phyloP scores from a whole-genome alignment of 2,797 vertebrate genomes.

The Esox masquinongy region DNA sequence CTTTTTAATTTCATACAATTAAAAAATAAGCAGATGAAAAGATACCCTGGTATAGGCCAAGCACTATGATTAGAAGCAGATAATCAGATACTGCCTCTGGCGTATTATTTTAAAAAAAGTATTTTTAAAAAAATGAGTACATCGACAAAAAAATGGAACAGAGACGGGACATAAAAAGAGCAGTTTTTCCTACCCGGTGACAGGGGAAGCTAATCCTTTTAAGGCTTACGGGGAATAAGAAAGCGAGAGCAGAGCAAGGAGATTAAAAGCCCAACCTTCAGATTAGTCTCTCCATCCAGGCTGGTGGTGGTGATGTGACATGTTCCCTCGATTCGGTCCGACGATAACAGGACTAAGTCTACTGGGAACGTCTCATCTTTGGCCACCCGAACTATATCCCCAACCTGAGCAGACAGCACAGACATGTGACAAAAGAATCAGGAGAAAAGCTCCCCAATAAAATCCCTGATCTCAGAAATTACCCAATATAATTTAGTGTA shows the following conservation, averaged over 20 bases:
- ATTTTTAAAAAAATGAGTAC: not conserved
- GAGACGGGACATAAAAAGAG: not conserved
- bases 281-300: slow-evolving; percentile 96
- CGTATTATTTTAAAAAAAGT: not conserved
- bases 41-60: not conserved
- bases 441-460: not conserved
- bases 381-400: slow-evolving; percentile 97
- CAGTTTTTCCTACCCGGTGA: not conserved
- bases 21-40: not conserved
- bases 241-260: not conserved
- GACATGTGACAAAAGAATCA: not conserved
- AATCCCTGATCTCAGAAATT: not conserved
- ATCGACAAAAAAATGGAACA: not conserved
- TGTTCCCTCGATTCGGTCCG: slow-evolving; percentile 88
- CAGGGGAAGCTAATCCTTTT: slow-evolving; percentile 10
- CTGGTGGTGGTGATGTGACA: slow-evolving; percentile 97
- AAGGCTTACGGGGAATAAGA: not conserved
- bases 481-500: not conserved
- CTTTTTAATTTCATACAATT: not conserved
- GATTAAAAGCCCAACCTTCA: slow-evolving; percentile 80
- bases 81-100: slow-evolving; percentile 17
- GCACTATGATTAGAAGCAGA: slow-evolving; percentile 21
- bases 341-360: slow-evolving; percentile 93
- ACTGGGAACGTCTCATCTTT: slow-evolving; percentile 99
- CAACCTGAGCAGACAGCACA: slow-evolving; percentile 77